A percentile compares a stretch with the other conserved stretches of the same genome.
These are phyloP conservation scores for Phocides pigmalion DNA, from an alignment of 1,140 invertebrate species.

Conservation along the genomic window DNA sequence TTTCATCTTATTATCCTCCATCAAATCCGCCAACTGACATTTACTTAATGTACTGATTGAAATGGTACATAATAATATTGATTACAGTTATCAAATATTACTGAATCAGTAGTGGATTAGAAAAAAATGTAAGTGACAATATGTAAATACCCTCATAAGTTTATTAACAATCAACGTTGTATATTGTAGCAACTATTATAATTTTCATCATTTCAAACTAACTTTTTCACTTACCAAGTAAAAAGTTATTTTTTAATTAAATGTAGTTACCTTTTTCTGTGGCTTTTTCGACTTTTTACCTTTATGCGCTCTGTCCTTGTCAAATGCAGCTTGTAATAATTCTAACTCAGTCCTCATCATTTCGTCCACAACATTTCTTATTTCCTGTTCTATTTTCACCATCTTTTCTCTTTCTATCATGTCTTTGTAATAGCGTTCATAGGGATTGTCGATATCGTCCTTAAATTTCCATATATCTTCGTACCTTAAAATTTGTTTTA, in stretches of 20 bases:
- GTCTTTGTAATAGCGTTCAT: constrained; percentile 88
- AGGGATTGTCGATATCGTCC: constrained; percentile 88
- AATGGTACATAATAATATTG: too few relatives aligned
- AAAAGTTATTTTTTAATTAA: background rate
- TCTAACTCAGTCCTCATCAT: constrained; percentile 93
- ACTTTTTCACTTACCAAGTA: too few relatives aligned
- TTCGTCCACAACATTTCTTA: constrained; percentile 93
- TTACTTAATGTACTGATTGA: too few relatives aligned
- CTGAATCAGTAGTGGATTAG: too few relatives aligned
- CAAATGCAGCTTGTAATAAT: constrained; percentile 91
- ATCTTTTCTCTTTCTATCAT: constrained; percentile 94
- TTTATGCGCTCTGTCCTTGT: constrained; percentile 89
- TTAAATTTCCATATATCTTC: constrained; percentile 92
- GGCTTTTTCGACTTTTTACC: constrained; percentile 91
- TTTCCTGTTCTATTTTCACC: constrained; percentile 92
- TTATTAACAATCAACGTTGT: too few relatives aligned
- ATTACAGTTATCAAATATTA: too few relatives aligned
- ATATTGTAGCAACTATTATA: too few relatives aligned
- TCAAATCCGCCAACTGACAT: too few relatives aligned
- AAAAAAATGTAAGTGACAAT: too few relatives aligned
- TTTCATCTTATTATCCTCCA: too few relatives aligned
- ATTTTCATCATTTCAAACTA: too few relatives aligned
- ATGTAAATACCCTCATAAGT: too few relatives aligned
- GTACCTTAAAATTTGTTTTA: constrained; percentile 69
- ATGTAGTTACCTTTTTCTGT: constrained; percentile 87